phyloP scores from a whole-genome alignment of 2,113 vertebrate species.

The Hiodon tergisus region DNA sequence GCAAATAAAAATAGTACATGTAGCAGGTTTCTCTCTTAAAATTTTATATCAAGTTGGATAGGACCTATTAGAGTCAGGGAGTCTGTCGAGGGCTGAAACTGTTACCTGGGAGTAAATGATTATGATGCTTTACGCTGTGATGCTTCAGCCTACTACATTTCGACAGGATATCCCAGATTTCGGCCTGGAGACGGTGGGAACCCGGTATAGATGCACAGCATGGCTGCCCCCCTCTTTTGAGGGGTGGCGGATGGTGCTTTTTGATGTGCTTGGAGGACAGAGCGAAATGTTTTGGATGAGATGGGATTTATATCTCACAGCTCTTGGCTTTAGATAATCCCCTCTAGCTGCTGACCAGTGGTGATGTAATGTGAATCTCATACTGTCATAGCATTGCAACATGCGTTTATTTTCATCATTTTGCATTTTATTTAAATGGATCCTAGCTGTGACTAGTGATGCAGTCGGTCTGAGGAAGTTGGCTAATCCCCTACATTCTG shows the following conservation, averaged over 20 bases:
- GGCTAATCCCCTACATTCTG: neutral
- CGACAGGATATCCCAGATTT: neutral
- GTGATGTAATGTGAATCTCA: neutral
- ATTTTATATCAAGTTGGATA: neutral
- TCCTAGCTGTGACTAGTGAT: neutral
- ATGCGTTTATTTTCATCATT: neutral
- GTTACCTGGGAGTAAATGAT: neutral
- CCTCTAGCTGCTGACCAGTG: neutral
- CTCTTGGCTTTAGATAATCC: conserved; percentile 10
- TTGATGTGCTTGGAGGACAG: conserved; percentile 2
- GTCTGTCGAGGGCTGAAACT: neutral
- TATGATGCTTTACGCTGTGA: neutral
- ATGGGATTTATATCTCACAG: conserved; percentile 16
- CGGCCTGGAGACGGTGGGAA: conserved; percentile 3
- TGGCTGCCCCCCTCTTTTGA: neutral
- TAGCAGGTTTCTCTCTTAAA: neutral
- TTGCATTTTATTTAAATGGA: neutral
- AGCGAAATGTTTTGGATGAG: neutral
- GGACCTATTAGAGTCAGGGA: neutral
- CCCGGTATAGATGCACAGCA: neutral
- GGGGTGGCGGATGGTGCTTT: neutral
- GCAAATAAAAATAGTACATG: neutral
- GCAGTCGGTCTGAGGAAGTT: neutral
- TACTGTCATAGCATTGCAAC: neutral
- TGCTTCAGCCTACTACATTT: neutral